phyloP scores from a whole-genome alignment of 2,797 vertebrate genomes.

The Taenioides sp. region DNA sequence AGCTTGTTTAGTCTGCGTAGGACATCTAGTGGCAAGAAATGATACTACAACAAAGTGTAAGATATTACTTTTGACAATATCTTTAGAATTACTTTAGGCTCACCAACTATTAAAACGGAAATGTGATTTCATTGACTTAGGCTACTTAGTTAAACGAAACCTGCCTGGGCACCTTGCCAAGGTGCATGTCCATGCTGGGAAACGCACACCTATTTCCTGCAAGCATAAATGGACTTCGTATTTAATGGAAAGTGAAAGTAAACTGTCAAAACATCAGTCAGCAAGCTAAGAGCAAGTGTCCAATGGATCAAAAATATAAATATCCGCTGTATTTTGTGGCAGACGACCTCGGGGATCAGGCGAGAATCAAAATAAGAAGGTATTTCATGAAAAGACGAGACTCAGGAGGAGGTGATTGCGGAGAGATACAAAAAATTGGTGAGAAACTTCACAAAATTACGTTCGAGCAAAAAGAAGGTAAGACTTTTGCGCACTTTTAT shows the following conservation, averaged over 20 bases:
- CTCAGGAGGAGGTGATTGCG: slow-evolving; percentile 63
- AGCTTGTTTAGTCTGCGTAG: neutral
- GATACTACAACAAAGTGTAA: neutral
- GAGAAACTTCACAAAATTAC: slow-evolving; percentile 37
- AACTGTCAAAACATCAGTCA: neutral
- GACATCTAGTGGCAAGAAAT: neutral
- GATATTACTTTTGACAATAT: neutral
- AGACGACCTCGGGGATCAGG: slow-evolving; percentile 26
- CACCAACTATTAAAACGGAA: neutral
- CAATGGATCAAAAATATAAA: slow-evolving; percentile 44
- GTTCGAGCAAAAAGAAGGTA: slow-evolving; percentile 52
- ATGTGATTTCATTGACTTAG: neutral
- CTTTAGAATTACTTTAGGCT: neutral
- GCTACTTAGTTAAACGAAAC: neutral
- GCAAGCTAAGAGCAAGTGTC: neutral
- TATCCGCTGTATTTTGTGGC: slow-evolving; percentile 57
- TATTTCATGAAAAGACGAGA: slow-evolving; percentile 50
- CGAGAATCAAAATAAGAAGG: slow-evolving; percentile 33
- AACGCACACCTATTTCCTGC: neutral
- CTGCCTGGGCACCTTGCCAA: no score
- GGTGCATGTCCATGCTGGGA: no score
- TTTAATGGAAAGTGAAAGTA: slow-evolving; percentile 1
- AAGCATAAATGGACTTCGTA: no score
- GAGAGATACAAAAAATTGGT: slow-evolving; percentile 23
- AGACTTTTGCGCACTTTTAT: neutral